A percentile compares a stretch with the other conserved stretches of the same genome.
Conservation (phyloP, 1,140 invertebrate genomes). For the Octopus sinensis region DNA sequence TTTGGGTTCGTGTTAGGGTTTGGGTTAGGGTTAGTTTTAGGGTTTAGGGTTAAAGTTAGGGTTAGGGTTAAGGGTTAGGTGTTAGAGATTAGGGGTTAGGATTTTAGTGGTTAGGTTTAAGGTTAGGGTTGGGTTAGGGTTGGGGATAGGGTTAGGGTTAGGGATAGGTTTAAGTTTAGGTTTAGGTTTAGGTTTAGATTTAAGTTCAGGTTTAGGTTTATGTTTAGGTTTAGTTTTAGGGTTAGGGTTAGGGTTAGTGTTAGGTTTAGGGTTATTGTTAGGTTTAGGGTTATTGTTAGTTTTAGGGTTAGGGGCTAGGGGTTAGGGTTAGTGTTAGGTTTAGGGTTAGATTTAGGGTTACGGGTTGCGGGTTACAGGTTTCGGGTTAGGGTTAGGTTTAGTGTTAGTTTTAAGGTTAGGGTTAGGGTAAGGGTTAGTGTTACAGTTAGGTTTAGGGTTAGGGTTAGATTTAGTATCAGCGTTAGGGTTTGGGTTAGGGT, state of each 20-base stretch:
- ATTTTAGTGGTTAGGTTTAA: too few relatives aligned
- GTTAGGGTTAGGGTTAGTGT: not conserved
- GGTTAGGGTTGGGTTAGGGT: too few relatives aligned
- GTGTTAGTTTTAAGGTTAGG: conserved; percentile 26
- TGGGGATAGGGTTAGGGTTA: not conserved
- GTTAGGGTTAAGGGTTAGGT: too few relatives aligned
- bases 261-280: conserved; percentile 12
- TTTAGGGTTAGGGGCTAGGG: conserved; percentile 35
- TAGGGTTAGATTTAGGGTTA: conserved; percentile 13
- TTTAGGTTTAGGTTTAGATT: not conserved
- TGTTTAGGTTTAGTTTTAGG: not conserved
- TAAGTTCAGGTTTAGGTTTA: not conserved
- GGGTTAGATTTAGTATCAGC: not conserved
- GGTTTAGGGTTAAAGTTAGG: too few relatives aligned
- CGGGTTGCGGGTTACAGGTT: conserved; percentile 13
- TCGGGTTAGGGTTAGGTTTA: conserved; percentile 20
- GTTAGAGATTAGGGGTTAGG: too few relatives aligned
- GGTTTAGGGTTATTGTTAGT: conserved; percentile 28
- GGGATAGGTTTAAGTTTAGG: not conserved
- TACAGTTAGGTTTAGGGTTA: not conserved
- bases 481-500: too few relatives aligned
- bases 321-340: conserved; percentile 23
- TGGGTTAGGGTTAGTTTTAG: not conserved
- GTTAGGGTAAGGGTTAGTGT: conserved; percentile 1
- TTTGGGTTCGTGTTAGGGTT: not conserved